Percentiles rank a stretch among this genome's conserved stretches.
These are phyloP conservation scores for Cryptotis parvus DNA, from an alignment of 2,113 vertebrate genomes.

Conservation along the genomic window DNA sequence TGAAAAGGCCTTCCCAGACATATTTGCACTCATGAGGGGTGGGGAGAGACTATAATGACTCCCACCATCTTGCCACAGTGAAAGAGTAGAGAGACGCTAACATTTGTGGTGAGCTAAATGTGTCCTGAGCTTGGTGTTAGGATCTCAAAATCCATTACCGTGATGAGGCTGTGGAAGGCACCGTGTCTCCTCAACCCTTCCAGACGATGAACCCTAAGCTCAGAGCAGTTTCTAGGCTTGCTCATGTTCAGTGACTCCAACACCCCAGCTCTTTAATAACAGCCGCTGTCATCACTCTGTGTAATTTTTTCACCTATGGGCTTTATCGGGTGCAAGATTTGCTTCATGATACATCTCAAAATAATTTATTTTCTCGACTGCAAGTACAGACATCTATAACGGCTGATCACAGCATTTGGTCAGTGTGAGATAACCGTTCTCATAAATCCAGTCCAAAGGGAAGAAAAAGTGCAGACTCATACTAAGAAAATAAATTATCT, in stretches of 20 bases:
- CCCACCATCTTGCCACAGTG: not conserved
- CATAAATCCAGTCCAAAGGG: slow-evolving; percentile 54
- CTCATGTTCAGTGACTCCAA: not conserved
- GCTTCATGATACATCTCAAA: not conserved
- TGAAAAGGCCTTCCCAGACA: not conserved
- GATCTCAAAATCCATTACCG: not conserved
- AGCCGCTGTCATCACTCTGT: not conserved
- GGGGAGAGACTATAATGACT: not conserved
- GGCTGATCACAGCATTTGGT: slow-evolving; percentile 43
- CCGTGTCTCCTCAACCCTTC: not conserved
- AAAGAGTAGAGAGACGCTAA: not conserved
- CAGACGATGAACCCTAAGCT: not conserved
- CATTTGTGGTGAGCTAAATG: not conserved
- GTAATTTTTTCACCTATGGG: slow-evolving; percentile 36
- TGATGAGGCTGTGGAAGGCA: not conserved
- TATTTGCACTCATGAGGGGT: not conserved
- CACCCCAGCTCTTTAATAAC: not conserved
- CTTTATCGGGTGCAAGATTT: slow-evolving; percentile 23
- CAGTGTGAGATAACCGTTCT: slow-evolving; percentile 65
- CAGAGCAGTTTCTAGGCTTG: not conserved
- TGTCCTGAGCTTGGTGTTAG: not conserved
- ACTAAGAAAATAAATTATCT: slow-evolving; percentile 19
- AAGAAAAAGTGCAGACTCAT: slow-evolving; percentile 50
- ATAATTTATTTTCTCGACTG: slow-evolving; percentile 63
- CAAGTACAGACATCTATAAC: slow-evolving; percentile 61